A percentile compares a stretch with the other conserved stretches of the same genome.
Conservation (phyloP, 2,113 vertebrate species). For the Miniopterus natalensis region DNA sequence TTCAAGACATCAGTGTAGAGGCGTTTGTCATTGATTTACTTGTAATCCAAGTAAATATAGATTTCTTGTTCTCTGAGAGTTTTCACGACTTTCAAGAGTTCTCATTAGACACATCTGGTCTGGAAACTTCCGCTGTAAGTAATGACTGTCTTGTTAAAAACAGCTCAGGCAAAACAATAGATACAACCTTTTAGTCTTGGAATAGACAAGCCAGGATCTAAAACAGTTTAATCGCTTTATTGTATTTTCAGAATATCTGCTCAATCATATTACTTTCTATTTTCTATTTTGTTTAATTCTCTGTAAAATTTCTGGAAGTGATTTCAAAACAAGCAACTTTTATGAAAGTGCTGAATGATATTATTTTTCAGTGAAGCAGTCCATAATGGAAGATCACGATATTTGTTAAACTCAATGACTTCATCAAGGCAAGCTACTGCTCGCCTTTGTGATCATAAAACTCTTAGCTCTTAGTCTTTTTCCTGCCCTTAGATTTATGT, state of each 20-base stretch:
- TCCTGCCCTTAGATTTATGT: not conserved
- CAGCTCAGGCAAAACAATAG: constrained; percentile 14
- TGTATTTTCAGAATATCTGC: constrained; percentile 15
- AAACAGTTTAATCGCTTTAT: constrained; percentile 12
- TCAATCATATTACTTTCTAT: not conserved
- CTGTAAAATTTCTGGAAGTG: not conserved
- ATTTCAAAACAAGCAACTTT: not conserved
- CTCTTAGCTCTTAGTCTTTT: not conserved
- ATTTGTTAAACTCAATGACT: not conserved
- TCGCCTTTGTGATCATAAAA: not conserved
- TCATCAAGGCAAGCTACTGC: not conserved
- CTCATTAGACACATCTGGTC: not conserved
- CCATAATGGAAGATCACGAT: not conserved
- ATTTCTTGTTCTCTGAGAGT: constrained; percentile 45
- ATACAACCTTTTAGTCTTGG: not conserved
- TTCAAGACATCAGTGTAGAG: constrained; percentile 1
- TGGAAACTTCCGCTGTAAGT: not conserved
- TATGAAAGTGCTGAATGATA: constrained; percentile 30
- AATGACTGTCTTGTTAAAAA: constrained; percentile 59
- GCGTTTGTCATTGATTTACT: constrained; percentile 60
- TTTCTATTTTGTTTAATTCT: constrained; percentile 1
- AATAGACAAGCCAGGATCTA: not conserved
- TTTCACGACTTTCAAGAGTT: constrained; percentile 18
- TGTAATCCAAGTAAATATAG: constrained; percentile 60
- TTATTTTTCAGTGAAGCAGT: not conserved